Percentiles rank a stretch among this genome's conserved stretches.
Evolutionary conservation across 2,113 vertebrate species (phyloP).

Genomic region (Pseudorasbora parva): DNA sequence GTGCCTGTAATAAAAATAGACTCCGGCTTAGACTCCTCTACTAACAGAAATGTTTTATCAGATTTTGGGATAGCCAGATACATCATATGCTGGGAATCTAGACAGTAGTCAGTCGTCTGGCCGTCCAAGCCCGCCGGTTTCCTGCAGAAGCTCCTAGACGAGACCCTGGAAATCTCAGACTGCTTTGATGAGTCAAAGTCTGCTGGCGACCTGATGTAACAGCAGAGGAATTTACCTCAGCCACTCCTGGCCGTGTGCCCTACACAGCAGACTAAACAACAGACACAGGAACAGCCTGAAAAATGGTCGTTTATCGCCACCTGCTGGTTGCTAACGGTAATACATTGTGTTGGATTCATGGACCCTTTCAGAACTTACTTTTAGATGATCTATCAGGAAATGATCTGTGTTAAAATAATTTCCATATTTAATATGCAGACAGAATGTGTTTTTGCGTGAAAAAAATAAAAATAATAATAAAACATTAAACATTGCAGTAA

Average conservation of each 20-base stretch:
- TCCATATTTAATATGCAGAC: background rate
- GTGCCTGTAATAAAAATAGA: slow-evolving; percentile 34
- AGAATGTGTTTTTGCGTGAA: no score
- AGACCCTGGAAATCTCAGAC: slow-evolving; percentile 54
- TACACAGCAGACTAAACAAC: slow-evolving; percentile 49
- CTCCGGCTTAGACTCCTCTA: slow-evolving; percentile 20
- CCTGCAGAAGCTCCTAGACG: slow-evolving; percentile 52
- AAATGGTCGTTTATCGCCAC: background rate
- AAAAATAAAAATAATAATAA: no score
- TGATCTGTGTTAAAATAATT: background rate
- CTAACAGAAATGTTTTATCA: slow-evolving; percentile 43
- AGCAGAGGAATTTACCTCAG: slow-evolving; percentile 57
- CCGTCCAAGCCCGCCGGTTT: slow-evolving; percentile 51
- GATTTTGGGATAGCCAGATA: slow-evolving; percentile 40
- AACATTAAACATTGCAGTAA: no score
- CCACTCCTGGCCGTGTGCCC: slow-evolving; percentile 26
- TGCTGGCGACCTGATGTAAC: slow-evolving; percentile 59
- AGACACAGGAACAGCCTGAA: background rate
- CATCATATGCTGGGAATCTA: slow-evolving; percentile 55
- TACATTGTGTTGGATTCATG: background rate
- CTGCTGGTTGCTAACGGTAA: slow-evolving; percentile 1
- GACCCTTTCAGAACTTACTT: background rate
- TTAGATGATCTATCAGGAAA: background rate
- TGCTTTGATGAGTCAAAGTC: slow-evolving; percentile 61
- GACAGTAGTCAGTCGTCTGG: slow-evolving; percentile 52